Conservation (phyloP, 2,113 vertebrate species). For the Ellobius talpinus region DNA sequence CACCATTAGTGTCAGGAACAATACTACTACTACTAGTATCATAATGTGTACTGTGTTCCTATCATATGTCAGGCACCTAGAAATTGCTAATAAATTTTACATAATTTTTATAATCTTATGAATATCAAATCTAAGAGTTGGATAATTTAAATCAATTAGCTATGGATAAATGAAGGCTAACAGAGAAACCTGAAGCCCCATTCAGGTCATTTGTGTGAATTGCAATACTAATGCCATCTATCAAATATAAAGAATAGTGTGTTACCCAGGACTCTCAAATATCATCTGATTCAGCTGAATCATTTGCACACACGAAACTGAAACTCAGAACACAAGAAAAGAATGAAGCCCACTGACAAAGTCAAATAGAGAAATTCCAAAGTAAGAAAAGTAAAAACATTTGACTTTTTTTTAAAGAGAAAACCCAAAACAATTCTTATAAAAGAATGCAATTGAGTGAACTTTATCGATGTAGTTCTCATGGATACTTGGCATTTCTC, state of each 20-base stretch:
- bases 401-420: conserved; percentile 22
- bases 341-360: conserved; percentile 7
- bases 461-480: conserved; percentile 66
- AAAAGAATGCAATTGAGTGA: conserved; percentile 39
- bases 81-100: background rate
- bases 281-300: background rate
- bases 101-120: background rate
- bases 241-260: background rate
- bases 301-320: background rate
- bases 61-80: background rate
- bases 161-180: background rate
- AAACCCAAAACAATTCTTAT: background rate
- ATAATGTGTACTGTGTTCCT: background rate
- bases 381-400: conserved; percentile 47
- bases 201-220: background rate
- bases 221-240: background rate
- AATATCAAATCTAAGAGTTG: background rate
- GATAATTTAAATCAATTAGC: conserved; percentile 7
- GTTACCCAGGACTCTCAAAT: background rate
- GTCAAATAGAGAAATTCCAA: conserved; percentile 48
- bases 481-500: conserved; percentile 70
- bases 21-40: background rate
- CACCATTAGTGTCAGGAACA: background rate
- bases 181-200: background rate
- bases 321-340: background rate